Percentiles rank a stretch among this genome's conserved stretches.
Conservation (phyloP, 2,113 vertebrate genomes). For the Lipotes vexillifer region DNA sequence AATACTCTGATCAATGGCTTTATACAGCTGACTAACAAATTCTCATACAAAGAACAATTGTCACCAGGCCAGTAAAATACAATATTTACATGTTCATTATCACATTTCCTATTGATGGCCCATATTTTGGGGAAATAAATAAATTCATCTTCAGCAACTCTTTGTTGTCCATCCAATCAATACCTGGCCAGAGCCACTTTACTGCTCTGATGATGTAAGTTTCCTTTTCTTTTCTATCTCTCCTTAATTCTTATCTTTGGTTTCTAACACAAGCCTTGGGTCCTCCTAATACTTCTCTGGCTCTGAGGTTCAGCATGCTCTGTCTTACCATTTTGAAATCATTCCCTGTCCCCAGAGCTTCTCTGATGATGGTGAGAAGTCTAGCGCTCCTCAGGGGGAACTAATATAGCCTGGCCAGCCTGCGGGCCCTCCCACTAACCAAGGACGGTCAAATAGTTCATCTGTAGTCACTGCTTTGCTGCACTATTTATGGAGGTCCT, state of each 20-base stretch:
- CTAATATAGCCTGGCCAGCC: rapidly evolving
- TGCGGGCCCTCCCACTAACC: background rate
- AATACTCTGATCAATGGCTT: slow-evolving; percentile 1
- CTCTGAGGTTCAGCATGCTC: background rate
- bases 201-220: background rate
- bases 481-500: background rate
- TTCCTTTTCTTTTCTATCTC: background rate
- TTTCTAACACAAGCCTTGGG: background rate
- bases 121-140: background rate
- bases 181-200: background rate
- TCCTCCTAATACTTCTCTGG: background rate
- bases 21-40: background rate
- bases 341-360: background rate
- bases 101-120: background rate
- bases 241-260: background rate
- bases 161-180: background rate
- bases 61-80: background rate
- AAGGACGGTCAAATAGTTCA: background rate
- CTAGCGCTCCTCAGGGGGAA: background rate
- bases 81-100: background rate
- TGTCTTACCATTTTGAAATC: background rate
- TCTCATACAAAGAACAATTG: background rate
- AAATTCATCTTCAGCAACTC: background rate
- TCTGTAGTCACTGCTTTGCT: background rate
- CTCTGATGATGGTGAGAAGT: background rate